These are phyloP conservation scores for Notechis scutatus DNA, from an alignment of 2,113 vertebrate genomes.

Conservation along the genomic window DNA sequence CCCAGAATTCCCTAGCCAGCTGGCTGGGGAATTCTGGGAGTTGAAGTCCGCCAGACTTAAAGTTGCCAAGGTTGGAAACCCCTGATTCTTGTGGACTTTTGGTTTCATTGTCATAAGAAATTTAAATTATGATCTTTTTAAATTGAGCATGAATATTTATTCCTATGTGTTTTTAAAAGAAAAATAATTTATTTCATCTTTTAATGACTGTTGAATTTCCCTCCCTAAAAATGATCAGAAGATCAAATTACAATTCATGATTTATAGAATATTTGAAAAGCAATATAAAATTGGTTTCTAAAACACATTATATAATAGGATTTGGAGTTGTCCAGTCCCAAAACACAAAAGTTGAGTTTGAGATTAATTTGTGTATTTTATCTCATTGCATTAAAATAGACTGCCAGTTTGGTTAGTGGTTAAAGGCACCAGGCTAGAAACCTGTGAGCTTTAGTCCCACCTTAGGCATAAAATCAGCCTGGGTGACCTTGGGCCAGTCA, in stretches of 20 bases:
- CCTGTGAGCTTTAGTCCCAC: neutral
- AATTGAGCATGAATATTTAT: neutral
- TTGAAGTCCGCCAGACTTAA: no score
- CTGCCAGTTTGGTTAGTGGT: neutral
- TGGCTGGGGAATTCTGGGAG: no score
- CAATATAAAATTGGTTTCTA: neutral
- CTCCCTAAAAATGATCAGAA: neutral
- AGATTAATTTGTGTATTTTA: conserved; percentile 17
- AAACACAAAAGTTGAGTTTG: neutral
- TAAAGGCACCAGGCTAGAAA: neutral
- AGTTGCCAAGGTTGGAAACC: no score
- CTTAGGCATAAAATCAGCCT: neutral
- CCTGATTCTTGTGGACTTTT: neutral
- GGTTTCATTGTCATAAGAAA: neutral
- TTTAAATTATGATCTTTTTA: neutral
- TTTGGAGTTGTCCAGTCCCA: neutral
- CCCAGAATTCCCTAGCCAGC: no score
- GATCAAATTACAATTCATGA: neutral
- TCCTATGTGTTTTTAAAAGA: neutral
- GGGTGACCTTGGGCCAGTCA: neutral
- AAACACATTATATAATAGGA: neutral
- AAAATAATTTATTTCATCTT: neutral
- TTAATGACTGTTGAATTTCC: neutral
- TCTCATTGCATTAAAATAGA: neutral
- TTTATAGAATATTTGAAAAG: neutral